phyloP scores from a whole-genome alignment of 2,113 vertebrate genomes.

The Petrocephalus microphthalmus region DNA sequence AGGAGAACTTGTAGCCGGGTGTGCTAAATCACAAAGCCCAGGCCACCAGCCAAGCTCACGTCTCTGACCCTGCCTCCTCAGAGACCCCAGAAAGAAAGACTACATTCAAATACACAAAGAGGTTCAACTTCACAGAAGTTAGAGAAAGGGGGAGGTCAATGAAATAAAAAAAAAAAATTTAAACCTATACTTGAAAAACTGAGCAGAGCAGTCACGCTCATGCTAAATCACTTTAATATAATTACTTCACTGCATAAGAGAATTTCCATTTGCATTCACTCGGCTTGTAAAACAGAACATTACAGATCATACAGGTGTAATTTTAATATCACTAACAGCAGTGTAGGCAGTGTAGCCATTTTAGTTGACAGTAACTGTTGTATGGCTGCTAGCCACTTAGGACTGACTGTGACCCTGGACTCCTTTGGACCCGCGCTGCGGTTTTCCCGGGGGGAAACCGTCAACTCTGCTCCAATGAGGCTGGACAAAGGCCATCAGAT shows the following conservation, averaged over 20 bases:
- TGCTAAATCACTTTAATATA: too few relatives aligned
- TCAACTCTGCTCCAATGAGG: neutral
- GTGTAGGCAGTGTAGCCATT: neutral
- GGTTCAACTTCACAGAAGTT: conserved; percentile 74
- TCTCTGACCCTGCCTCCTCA: neutral
- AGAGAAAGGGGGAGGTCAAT: conserved; percentile 39
- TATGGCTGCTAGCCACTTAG: neutral
- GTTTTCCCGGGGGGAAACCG: neutral
- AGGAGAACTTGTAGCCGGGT: neutral
- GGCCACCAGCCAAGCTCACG: neutral
- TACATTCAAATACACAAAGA: conserved; percentile 48
- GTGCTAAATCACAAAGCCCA: neutral
- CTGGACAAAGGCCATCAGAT: neutral
- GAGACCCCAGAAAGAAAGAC: conserved; percentile 8
- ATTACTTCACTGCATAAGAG: neutral
- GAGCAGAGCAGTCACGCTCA: conserved; percentile 39
- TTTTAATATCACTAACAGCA: neutral
- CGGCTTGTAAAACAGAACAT: neutral
- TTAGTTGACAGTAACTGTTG: neutral
- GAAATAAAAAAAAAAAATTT: conserved; percentile 50
- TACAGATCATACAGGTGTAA: neutral
- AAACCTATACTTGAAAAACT: conserved; percentile 49
- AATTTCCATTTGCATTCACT: conserved; percentile 21
- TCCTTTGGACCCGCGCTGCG: neutral
- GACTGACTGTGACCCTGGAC: neutral